These are phyloP conservation scores for Sceliomorpha sp. DNA, from an alignment of 2,888 invertebrate genomes.

Conservation along the genomic window DNA sequence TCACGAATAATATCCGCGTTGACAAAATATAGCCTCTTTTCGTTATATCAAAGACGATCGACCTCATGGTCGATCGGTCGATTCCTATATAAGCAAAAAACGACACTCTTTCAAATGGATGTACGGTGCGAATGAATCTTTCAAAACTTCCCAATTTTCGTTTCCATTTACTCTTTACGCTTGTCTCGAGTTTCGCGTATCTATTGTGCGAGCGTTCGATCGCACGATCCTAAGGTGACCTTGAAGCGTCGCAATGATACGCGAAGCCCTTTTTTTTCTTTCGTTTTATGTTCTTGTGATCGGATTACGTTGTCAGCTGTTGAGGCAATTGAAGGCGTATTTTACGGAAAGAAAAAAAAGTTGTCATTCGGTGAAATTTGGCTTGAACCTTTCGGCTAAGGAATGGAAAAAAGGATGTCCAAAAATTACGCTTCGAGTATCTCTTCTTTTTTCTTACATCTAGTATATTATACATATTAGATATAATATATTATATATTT, in stretches of 20 bases:
- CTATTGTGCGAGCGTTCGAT: not conserved
- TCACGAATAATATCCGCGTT: conserved; percentile 72
- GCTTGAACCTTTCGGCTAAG: conserved; percentile 55
- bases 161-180: conserved; percentile 32
- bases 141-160: conserved; percentile 58
- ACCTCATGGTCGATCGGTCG: conserved; percentile 65
- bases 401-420: conserved; percentile 43
- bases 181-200: conserved; percentile 1
- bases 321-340: conserved; percentile 78
- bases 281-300: conserved; percentile 42
- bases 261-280: conserved; percentile 32
- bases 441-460: conserved; percentile 67
- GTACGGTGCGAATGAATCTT: conserved; percentile 80
- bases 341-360: conserved; percentile 64
- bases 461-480: conserved; percentile 60
- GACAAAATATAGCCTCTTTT: conserved; percentile 79
- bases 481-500: conserved; percentile 56
- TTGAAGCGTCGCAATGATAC: not conserved
- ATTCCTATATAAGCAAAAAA: conserved; percentile 71
- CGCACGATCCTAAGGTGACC: too few species aligned
- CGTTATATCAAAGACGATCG: conserved; percentile 74
- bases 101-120: conserved; percentile 78
- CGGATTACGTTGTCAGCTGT: conserved; percentile 23
- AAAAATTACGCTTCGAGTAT: conserved; percentile 71
- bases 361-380: conserved; percentile 52